phyloP scores from a whole-genome alignment of 2,888 invertebrate species.

The Yponomeuta sedellus region DNA sequence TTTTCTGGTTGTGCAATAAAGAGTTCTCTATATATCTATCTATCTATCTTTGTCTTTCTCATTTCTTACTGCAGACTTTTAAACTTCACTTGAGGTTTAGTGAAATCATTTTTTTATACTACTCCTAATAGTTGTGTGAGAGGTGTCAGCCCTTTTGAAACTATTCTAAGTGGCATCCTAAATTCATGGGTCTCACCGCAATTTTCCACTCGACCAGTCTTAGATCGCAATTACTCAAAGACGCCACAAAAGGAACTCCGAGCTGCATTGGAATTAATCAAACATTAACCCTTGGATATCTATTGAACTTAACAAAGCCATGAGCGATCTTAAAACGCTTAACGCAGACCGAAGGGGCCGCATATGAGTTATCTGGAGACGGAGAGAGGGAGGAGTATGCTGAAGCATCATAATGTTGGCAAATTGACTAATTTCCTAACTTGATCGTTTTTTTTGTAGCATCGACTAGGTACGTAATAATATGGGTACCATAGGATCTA shows the following conservation, averaged over 20 bases:
- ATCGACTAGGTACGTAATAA: no score
- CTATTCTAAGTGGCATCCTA: background rate
- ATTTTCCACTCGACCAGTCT: background rate
- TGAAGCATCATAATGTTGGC: background rate
- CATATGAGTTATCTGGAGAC: slow-evolving; percentile 56
- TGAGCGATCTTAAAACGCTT: slow-evolving; percentile 68
- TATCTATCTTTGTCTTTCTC: no score
- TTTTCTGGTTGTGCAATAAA: no score
- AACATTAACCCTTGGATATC: slow-evolving; percentile 44
- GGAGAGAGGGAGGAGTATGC: background rate
- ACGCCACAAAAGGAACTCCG: background rate
- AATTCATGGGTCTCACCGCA: background rate
- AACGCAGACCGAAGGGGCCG: slow-evolving; percentile 33
- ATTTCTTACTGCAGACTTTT: no score
- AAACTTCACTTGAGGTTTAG: no score
- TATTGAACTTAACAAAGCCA: slow-evolving; percentile 51
- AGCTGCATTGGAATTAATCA: slow-evolving; percentile 51
- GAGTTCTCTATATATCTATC: no score
- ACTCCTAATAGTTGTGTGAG: no score
- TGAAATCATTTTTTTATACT: no score
- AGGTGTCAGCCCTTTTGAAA: no score
- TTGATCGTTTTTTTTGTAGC: no score
- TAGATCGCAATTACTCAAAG: background rate
- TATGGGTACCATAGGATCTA: no score
- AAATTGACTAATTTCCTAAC: no score